A percentile compares a stretch with the other conserved stretches of the same genome.
These are phyloP conservation scores for Metaphire vulgaris DNA, from an alignment of 1,140 invertebrate species.

Conservation along the genomic window DNA sequence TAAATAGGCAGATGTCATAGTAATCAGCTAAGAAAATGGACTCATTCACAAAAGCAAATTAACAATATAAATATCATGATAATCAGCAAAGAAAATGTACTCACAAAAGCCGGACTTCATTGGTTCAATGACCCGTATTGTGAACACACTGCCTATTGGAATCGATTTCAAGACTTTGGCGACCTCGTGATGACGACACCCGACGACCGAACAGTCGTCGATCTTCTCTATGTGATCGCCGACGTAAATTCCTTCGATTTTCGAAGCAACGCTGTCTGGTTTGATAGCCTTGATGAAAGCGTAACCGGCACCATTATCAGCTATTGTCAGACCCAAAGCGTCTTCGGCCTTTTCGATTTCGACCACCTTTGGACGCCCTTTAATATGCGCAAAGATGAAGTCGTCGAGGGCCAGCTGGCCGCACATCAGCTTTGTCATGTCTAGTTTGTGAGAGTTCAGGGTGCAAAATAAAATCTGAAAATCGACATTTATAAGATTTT, in stretches of 20 bases:
- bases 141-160: slow-evolving; percentile 78
- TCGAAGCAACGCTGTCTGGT: slow-evolving; percentile 80
- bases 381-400: slow-evolving; percentile 94
- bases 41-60: no score
- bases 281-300: slow-evolving; percentile 96
- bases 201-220: slow-evolving; percentile 74
- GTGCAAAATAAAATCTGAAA: slow-evolving; percentile 92
- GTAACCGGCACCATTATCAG: slow-evolving; percentile 92
- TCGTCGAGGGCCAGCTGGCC: slow-evolving; percentile 94
- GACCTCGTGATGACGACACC: slow-evolving; percentile 90
- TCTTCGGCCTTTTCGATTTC: slow-evolving; percentile 88
- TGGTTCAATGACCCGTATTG: slow-evolving; percentile 83
- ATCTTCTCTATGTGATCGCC: slow-evolving; percentile 97
- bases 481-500: no score
- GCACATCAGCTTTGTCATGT: slow-evolving; percentile 87
- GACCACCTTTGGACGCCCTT: slow-evolving; percentile 89
- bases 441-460: slow-evolving; percentile 91
- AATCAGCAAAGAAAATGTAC: slow-evolving; percentile 44
- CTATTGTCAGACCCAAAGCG: slow-evolving; percentile 89
- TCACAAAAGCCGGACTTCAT: slow-evolving; percentile 78
- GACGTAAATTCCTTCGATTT: slow-evolving; percentile 71
- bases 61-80: no score
- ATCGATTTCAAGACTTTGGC: slow-evolving; percentile 91
- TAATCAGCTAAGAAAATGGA: no score
- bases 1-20: no score